Evolutionary conservation across 53 echinoderm and acorn worm genomes (phyloP).

Genomic region (Zoroaster sp.): DNA sequence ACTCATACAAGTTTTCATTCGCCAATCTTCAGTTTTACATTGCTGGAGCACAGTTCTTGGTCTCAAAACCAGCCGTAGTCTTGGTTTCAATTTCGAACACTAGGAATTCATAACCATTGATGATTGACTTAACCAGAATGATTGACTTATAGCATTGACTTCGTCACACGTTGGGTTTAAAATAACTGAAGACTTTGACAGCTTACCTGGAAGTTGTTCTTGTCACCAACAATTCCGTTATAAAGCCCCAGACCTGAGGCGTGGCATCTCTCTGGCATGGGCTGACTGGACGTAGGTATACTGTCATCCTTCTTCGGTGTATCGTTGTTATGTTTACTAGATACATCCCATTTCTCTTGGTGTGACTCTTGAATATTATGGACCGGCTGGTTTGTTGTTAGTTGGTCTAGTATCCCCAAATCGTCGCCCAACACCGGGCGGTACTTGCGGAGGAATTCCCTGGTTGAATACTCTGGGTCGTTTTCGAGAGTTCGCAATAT

Average conservation of each 20-base stretch:
- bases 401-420: background rate
- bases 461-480: slow-evolving; percentile 83
- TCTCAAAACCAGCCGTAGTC: no score
- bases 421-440: slow-evolving; percentile 59
- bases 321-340: background rate
- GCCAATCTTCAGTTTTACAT: no score
- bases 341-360: background rate
- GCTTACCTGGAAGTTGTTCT: slow-evolving; percentile 99
- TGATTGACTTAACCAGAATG: no score
- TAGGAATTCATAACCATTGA: no score
- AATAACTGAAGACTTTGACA: no score
- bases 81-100: no score
- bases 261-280: slow-evolving; percentile 67
- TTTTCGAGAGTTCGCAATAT: slow-evolving; percentile 70
- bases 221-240: slow-evolving; percentile 76
- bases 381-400: background rate
- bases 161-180: no score
- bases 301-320: background rate
- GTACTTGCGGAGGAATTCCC: slow-evolving; percentile 84
- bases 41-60: no score
- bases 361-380: background rate
- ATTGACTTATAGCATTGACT: no score
- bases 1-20: no score
- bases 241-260: slow-evolving; percentile 80
- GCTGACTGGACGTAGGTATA: background rate